phyloP scores from a whole-genome alignment of 2,888 invertebrate species.

The Micropterix aruncella region DNA sequence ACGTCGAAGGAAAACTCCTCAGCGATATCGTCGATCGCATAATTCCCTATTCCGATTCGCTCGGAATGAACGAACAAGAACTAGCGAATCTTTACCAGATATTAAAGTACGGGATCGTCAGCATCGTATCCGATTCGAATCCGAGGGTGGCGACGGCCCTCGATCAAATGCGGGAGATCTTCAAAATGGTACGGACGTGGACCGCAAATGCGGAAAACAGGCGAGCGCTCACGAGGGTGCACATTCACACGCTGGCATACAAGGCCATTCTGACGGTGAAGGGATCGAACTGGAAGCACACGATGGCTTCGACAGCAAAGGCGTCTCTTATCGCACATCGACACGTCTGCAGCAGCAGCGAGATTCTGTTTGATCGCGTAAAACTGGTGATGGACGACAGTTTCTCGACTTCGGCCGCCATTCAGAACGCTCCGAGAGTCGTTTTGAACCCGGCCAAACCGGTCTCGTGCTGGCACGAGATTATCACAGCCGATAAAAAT shows the following conservation, averaged over 20 bases:
- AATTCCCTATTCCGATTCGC: constrained; percentile 61
- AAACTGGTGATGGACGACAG: constrained; percentile 68
- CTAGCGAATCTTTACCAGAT: constrained; percentile 61
- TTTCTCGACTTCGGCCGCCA: constrained; percentile 55
- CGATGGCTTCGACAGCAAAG: constrained; percentile 67
- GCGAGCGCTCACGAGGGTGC: constrained; percentile 56
- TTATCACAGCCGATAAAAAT: constrained; percentile 23
- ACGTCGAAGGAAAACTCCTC: constrained; percentile 56
- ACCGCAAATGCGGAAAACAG: constrained; percentile 27
- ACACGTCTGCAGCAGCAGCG: constrained; percentile 60
- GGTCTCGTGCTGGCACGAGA: constrained; percentile 72
- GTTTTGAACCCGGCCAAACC: constrained; percentile 54
- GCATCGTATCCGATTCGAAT: constrained; percentile 61
- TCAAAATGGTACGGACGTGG: constrained; percentile 32
- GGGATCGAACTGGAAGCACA: constrained; percentile 60
- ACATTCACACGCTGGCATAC: constrained; percentile 76
- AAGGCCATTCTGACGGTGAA: constrained; percentile 65
- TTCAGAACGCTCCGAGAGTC: constrained; percentile 38
- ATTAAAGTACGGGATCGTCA: constrained; percentile 53
- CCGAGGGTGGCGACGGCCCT: constrained; percentile 67
- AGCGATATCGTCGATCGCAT: constrained; percentile 50
- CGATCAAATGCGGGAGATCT: constrained; percentile 68
- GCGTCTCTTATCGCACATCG: constrained; percentile 71
- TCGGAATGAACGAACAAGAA: constrained; percentile 86
- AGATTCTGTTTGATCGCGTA: constrained; percentile 32